Percentiles rank a stretch among this genome's conserved stretches.
Evolutionary conservation across 1,140 invertebrate genomes (phyloP).

Genomic region (Drosophila suzukii): DNA sequence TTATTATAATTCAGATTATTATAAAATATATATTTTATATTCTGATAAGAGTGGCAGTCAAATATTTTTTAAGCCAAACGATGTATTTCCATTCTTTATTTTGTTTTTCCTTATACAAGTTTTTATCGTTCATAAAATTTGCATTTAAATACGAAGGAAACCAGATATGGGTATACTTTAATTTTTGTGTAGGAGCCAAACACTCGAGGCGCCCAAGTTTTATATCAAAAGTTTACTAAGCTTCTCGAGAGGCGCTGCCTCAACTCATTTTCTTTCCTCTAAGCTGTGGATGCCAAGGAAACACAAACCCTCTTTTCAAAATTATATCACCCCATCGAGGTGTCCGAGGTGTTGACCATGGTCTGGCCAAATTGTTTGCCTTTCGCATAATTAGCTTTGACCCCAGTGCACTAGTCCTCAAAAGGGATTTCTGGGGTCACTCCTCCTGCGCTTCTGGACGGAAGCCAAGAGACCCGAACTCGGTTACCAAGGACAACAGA

Average conservation of each 20-base stretch:
- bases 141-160: background rate
- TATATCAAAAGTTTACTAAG: constrained; percentile 44
- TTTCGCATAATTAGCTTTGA: constrained; percentile 68
- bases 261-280: background rate
- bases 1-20: too few species aligned
- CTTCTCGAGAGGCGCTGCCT: background rate
- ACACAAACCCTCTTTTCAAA: background rate
- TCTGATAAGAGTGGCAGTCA: too few species aligned
- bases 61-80: too few species aligned
- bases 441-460: constrained; percentile 19
- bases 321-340: background rate
- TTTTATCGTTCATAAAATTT: background rate
- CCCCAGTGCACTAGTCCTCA: constrained; percentile 9
- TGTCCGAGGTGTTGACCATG: constrained; percentile 61
- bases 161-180: background rate
- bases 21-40: too few species aligned
- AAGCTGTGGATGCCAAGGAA: constrained; percentile 8
- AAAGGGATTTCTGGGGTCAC: constrained; percentile 31
- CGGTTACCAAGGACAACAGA: constrained; percentile 30
- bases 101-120: background rate
- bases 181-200: background rate
- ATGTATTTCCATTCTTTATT: too few species aligned
- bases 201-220: constrained; percentile 30
- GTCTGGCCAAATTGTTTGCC: constrained; percentile 67
- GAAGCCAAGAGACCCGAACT: constrained; percentile 32